Conservation (phyloP, 64 coral and sea anemone species). For the Porites lutea region DNA sequence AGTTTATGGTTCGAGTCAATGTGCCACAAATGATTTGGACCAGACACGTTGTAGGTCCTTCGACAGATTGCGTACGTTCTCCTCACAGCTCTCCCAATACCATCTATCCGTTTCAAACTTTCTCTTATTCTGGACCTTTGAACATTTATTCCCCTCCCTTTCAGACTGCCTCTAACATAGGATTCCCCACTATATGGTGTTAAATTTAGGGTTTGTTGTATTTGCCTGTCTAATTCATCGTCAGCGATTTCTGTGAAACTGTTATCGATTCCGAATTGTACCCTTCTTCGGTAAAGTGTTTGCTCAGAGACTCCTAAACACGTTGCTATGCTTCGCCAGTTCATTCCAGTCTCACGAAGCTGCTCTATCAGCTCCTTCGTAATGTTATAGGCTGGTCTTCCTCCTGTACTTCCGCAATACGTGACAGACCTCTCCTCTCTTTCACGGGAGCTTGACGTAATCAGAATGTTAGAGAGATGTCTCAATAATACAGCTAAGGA, state of each 20-base stretch:
- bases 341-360: conserved; percentile 75
- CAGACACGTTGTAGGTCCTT: conserved; percentile 32
- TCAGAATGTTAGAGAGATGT: neutral
- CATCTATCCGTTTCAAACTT: conserved; percentile 48
- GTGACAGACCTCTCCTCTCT: neutral
- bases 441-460: neutral
- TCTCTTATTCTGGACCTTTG: conserved; percentile 45
- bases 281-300: conserved; percentile 70
- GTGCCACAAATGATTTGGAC: conserved; percentile 39
- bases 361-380: conserved; percentile 49
- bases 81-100: conserved; percentile 49
- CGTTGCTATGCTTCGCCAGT: conserved; percentile 35
- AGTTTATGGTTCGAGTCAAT: conserved; percentile 48
- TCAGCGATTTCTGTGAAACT: conserved; percentile 73
- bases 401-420: conserved; percentile 50
- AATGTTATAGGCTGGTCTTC: conserved; percentile 51
- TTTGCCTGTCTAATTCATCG: conserved; percentile 53
- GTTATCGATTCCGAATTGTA: conserved; percentile 38
- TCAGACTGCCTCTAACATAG: conserved; percentile 66
- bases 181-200: conserved; percentile 84
- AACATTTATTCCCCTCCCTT: conserved; percentile 52
- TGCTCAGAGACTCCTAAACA: conserved; percentile 70
- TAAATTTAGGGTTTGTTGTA: conserved; percentile 37
- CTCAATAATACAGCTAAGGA: conserved; percentile 12
- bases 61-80: conserved; percentile 53